Conservation (phyloP, 1,140 invertebrate genomes). For the Macrobrachium nipponense region DNA sequence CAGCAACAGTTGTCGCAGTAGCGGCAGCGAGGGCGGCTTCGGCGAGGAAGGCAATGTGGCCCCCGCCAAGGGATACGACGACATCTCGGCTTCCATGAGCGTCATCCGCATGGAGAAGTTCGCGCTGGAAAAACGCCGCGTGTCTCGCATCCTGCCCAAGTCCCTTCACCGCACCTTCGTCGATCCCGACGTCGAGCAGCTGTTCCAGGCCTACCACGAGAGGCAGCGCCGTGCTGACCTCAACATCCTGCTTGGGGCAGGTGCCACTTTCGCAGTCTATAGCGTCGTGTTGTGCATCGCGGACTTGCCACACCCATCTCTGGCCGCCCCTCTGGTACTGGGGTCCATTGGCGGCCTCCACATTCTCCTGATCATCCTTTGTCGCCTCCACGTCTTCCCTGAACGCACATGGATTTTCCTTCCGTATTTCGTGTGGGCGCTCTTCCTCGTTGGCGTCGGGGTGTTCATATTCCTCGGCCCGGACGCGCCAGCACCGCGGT, state of each 20-base stretch:
- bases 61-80: conserved; percentile 27
- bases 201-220: conserved; percentile 57
- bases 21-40: neutral
- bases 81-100: conserved; percentile 56
- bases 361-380: conserved; percentile 34
- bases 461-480: conserved; percentile 44
- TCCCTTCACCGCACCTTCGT: conserved; percentile 57
- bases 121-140: conserved; percentile 54
- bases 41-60: conserved; percentile 8
- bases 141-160: conserved; percentile 50
- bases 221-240: conserved; percentile 52
- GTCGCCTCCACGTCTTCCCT: conserved; percentile 47
- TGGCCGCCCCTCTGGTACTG: conserved; percentile 19
- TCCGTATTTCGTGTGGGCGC: conserved; percentile 48
- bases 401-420: conserved; percentile 51
- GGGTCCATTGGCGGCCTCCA: conserved; percentile 17
- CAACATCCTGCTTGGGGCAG: conserved; percentile 42
- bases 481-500: conserved; percentile 32
- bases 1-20: conserved; percentile 36
- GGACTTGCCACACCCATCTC: neutral
- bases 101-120: conserved; percentile 61
- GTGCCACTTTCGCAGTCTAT: conserved; percentile 27
- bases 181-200: conserved; percentile 57
- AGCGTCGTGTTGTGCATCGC: conserved; percentile 27
- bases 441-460: conserved; percentile 21